phyloP scores from a whole-genome alignment of 2,113 vertebrate species.

The Origma solitaria region DNA sequence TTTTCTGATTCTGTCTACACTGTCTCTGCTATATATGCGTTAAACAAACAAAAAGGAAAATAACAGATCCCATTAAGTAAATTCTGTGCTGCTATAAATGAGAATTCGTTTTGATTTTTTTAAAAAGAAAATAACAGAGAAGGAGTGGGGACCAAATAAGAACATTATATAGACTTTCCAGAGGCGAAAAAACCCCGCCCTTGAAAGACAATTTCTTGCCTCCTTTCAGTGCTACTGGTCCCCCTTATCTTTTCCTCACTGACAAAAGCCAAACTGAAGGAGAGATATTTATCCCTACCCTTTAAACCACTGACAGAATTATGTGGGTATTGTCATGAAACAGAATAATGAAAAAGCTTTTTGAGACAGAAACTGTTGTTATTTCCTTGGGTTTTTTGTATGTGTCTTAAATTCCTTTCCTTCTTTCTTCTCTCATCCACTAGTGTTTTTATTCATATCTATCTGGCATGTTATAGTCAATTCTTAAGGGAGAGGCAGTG shows the following conservation, averaged over 20 bases:
- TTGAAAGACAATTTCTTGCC: neutral
- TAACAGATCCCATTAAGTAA: neutral
- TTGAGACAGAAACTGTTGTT: neutral
- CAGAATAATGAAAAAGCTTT: neutral
- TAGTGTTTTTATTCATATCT: neutral
- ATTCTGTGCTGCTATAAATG: neutral
- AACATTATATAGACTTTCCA: neutral
- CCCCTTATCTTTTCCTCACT: neutral
- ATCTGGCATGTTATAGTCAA: neutral
- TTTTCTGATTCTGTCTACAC: neutral
- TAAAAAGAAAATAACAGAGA: neutral
- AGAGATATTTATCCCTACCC: neutral
- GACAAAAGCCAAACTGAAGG: neutral
- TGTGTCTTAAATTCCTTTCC: neutral
- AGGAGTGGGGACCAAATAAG: neutral
- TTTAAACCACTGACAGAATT: neutral
- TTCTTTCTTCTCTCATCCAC: neutral
- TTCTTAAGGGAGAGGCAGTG: neutral
- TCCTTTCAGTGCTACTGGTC: neutral
- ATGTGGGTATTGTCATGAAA: neutral
- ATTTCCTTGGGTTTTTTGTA: neutral
- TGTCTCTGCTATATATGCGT: neutral
- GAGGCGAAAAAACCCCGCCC: accelerated
- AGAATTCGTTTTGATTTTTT: neutral
- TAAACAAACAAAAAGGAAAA: neutral